A percentile compares a stretch with the other conserved stretches of the same genome.
Conservation (phyloP, 2,888 invertebrate species). For the Trichopoda pennipes region DNA sequence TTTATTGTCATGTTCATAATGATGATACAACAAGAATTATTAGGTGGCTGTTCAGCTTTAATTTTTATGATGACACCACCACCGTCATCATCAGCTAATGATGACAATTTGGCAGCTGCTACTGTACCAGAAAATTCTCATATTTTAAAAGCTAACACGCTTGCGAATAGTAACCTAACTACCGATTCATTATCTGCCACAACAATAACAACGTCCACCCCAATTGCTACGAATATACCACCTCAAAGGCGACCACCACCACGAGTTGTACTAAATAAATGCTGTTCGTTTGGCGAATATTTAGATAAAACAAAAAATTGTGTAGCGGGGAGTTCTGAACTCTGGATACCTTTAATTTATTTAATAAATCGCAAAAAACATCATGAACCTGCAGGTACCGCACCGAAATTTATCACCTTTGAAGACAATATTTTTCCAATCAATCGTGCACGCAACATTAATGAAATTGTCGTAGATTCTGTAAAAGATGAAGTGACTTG, state of each 20-base stretch:
- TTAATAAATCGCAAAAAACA: conserved; percentile 81
- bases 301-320: conserved; percentile 80
- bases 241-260: conserved; percentile 73
- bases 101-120: conserved; percentile 55
- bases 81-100: conserved; percentile 40
- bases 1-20: conserved; percentile 53
- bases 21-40: conserved; percentile 40
- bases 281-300: conserved; percentile 83
- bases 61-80: conserved; percentile 61
- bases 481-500: conserved; percentile 44
- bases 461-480: conserved; percentile 33
- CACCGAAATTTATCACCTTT: conserved; percentile 81
- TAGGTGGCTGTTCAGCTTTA: conserved; percentile 54
- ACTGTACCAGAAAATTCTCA: conserved; percentile 37
- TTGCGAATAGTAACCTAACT: conserved; percentile 22
- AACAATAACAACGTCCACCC: conserved; percentile 45
- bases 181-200: conserved; percentile 38
- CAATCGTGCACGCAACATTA: conserved; percentile 78
- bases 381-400: conserved; percentile 78
- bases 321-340: conserved; percentile 75
- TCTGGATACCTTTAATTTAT: conserved; percentile 84
- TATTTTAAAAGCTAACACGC: conserved; percentile 30
- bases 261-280: conserved; percentile 81
- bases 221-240: conserved; percentile 48
- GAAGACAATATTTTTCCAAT: conserved; percentile 79